These are phyloP conservation scores for Cataglyphis cursor DNA, from an alignment of 2,888 invertebrate genomes.

Conservation along the genomic window DNA sequence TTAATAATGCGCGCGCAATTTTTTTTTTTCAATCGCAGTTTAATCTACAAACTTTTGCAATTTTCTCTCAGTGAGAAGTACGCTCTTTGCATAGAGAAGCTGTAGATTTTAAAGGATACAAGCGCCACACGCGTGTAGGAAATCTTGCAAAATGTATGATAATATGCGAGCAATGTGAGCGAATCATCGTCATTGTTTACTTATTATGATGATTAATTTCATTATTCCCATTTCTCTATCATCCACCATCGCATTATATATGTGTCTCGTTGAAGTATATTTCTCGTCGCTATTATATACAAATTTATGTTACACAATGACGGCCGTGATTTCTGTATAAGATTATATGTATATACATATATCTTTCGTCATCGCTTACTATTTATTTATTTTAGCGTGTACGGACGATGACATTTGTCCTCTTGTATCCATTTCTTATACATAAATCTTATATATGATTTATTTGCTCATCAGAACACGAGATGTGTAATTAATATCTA, in stretches of 20 bases:
- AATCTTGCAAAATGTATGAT: conserved; percentile 41
- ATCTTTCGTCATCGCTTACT: neutral
- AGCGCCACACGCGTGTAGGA: conserved; percentile 28
- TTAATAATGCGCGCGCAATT: conserved; percentile 40
- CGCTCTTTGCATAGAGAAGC: neutral
- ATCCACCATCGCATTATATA: neutral
- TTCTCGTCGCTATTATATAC: neutral
- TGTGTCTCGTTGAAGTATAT: neutral
- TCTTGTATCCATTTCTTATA: neutral
- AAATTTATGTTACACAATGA: conserved; percentile 10
- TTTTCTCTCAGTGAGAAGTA: conserved; percentile 64
- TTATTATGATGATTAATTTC: conserved; percentile 23
- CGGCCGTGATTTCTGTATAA: neutral
- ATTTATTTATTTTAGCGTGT: conserved; percentile 20
- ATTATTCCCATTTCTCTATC: neutral
- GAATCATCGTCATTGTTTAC: conserved; percentile 1
- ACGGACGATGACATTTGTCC: conserved; percentile 3
- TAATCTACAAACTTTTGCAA: conserved; percentile 2
- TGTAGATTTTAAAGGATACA: conserved; percentile 22
- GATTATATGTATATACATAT: neutral
- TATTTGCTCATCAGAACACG: conserved; percentile 4
- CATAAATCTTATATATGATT: neutral
- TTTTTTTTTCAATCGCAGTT: conserved; percentile 5
- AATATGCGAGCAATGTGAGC: conserved; percentile 50
- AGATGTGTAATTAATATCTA: neutral